Percentiles rank a stretch among this genome's conserved stretches.
Evolutionary conservation across 2,113 vertebrate genomes (phyloP).

Genomic region (Platichthys stellatus): DNA sequence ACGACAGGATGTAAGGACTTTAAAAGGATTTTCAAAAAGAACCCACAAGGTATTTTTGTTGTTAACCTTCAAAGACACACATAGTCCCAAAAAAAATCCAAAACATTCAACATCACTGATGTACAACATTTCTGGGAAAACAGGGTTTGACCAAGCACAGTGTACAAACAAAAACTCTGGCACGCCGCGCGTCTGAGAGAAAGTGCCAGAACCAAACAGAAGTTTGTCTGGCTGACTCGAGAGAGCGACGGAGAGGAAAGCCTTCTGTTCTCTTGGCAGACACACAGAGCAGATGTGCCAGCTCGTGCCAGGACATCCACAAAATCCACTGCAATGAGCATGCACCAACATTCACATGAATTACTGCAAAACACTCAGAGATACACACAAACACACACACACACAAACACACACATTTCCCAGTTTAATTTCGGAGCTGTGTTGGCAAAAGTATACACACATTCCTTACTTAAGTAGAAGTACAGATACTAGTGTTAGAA

Average conservation of each 20-base stretch:
- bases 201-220: constrained; percentile 44
- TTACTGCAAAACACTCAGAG: constrained; percentile 16
- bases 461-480: too few species aligned
- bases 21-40: constrained; percentile 22
- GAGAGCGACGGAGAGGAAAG: constrained; percentile 53
- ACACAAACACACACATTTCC: too few species aligned
- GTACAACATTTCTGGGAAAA: constrained; percentile 64
- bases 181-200: constrained; percentile 31
- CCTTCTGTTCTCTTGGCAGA: constrained; percentile 58
- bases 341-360: constrained; percentile 54
- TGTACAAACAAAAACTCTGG: constrained; percentile 58
- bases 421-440: too few species aligned
- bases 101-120: constrained; percentile 49
- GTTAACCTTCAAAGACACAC: constrained; percentile 49
- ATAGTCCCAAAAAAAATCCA: constrained; percentile 27
- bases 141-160: constrained; percentile 55
- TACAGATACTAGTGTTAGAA: too few species aligned
- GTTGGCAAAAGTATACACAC: too few species aligned
- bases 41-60: constrained; percentile 42
- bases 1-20: constrained; percentile 41
- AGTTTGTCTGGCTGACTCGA: constrained; percentile 38
- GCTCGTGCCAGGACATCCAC: constrained; percentile 46
- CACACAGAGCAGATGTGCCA: constrained; percentile 49
- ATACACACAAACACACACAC: neutral
- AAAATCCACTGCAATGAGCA: constrained; percentile 48